Conservation (phyloP, 2,797 vertebrate genomes). For the Somateria mollissima region DNA sequence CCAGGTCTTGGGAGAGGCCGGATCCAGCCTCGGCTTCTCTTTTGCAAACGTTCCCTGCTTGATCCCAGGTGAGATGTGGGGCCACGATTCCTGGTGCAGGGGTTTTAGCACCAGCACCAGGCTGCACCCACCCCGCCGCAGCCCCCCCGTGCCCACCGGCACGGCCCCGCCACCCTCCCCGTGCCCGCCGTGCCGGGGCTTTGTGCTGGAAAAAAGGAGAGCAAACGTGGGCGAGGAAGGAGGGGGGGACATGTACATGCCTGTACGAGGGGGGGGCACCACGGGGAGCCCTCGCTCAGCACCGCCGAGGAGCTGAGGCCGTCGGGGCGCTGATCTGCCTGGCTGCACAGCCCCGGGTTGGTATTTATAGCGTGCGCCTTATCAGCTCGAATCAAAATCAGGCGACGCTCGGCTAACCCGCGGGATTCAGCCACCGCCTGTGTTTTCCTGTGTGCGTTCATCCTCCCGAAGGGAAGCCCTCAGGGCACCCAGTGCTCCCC, state of each 20-base stretch:
- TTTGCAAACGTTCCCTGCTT: fast-evolving
- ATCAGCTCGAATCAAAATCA: conserved; percentile 54
- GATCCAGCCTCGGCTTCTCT: not conserved
- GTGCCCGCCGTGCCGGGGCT: not conserved
- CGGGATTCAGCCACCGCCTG: not conserved
- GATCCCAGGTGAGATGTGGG: not conserved
- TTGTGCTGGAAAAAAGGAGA: not conserved
- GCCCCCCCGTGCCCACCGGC: too few relatives aligned
- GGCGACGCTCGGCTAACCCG: conserved; percentile 29
- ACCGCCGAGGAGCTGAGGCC: not conserved
- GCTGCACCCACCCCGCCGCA: too few relatives aligned
- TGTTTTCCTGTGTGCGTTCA: not conserved
- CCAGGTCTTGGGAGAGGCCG: not conserved
- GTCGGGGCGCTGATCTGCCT: not conserved
- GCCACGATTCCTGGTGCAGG: fast-evolving
- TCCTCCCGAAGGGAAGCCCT: not conserved
- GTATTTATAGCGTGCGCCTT: conserved; percentile 37
- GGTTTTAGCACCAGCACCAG: not conserved
- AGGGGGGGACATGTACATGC: fast-evolving
- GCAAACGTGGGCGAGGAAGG: too few relatives aligned
- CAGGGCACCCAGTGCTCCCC: not conserved
- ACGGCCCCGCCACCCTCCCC: too few relatives aligned
- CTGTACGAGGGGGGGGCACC: not conserved
- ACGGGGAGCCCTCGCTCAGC: not conserved
- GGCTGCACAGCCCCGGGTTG: not conserved